Evolutionary conservation across 2,888 invertebrate genomes (phyloP).

Genomic region (Marronus borbonicus): DNA sequence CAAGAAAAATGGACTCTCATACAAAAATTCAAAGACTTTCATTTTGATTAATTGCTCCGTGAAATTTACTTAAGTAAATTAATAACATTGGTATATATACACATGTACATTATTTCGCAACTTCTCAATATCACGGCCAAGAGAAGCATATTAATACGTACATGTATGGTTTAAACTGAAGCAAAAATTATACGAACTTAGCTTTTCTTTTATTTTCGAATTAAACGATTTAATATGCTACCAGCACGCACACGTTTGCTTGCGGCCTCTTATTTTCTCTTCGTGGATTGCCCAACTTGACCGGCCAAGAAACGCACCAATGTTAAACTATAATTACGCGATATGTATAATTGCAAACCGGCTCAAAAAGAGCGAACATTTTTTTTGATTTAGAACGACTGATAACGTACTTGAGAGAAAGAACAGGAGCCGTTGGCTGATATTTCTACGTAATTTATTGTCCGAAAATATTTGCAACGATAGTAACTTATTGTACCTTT

Average conservation of each 20-base stretch:
- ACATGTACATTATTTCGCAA: too few relatives aligned
- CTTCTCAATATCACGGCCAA: too few relatives aligned
- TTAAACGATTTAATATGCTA: constrained; percentile 31
- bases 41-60: too few relatives aligned
- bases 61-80: too few relatives aligned
- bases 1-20: too few relatives aligned
- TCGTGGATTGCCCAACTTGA: constrained; percentile 27
- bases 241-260: constrained; percentile 36
- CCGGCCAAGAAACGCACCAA: constrained; percentile 18
- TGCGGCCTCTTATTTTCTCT: constrained; percentile 31
- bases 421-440: constrained; percentile 14
- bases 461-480: constrained; percentile 12
- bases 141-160: too few relatives aligned
- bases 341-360: constrained; percentile 42
- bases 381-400: constrained; percentile 35
- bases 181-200: constrained; percentile 13
- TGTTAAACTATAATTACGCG: constrained; percentile 34
- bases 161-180: background rate
- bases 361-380: constrained; percentile 33
- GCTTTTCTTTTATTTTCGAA: too few relatives aligned
- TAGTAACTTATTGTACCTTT: background rate
- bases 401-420: constrained; percentile 22
- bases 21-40: too few relatives aligned
- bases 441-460: constrained; percentile 6
- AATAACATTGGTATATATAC: too few relatives aligned